Evolutionary conservation across 2,113 vertebrate species (phyloP), one percentile per base, ranked within the genome.

Genomic region (Cyprinodon variegatus): DNA sequence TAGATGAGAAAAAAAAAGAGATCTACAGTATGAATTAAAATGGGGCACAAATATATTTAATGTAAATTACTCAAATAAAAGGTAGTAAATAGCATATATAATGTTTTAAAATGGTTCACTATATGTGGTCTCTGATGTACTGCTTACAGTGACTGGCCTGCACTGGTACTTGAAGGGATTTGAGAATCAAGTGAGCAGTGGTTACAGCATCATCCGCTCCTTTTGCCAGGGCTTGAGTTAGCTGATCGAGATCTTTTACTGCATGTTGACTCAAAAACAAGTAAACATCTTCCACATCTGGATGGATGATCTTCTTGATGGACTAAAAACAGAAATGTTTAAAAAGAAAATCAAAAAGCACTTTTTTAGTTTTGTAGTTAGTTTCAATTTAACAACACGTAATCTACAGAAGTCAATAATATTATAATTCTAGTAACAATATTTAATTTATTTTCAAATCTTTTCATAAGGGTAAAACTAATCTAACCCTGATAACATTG

Each of bases 201-300:
- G 38, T 93, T 48, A 70, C 3, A 0, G 92, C 89, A 65, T 97
- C 96, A n/a, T 98, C 96, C 0, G 85, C 77, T 0, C 94, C 95
- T 86, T 81, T 95, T 4, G 95, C 96, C 83, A 97, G 85, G 11
- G 66, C 93, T 78, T 29, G 89, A 0, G 12, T 93, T 53, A 98
- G 77, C 77, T 95, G 95, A 59, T 92, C 89, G 79, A 97, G 11
- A 85, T 97, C 94, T 67, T 93, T 94, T 70, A 1, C 60, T 72
- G 96, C 37, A 29, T 98, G 97, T 39, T n/a, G 70, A 68, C 74
- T 71, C 65, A 98, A 91, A 77, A 98, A 98, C 0, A 0, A 13
- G 14, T 14, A 13, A 0, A 88, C 70, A 6, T 96, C 15, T 0
- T 0, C 0, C 65, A 95, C 94, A 0, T 0, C 1, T 0, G 95